Evolutionary conservation across 2,888 invertebrate genomes (phyloP).

Genomic region (Digitonthophagus gazella): DNA sequence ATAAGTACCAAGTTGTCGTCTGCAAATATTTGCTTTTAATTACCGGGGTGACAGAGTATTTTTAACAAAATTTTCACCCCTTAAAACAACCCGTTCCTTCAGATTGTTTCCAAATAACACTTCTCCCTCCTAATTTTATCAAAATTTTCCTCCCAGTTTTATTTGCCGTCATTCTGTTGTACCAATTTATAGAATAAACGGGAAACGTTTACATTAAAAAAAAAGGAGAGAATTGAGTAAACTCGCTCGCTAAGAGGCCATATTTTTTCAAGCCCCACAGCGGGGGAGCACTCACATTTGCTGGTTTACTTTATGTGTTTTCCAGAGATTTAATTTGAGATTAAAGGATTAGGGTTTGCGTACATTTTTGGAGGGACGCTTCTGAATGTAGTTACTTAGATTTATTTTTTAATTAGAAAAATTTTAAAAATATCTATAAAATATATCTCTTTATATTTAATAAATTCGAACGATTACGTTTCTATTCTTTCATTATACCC

Average conservation of each 20-base stretch:
- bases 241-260: not conserved
- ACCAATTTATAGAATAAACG: not conserved
- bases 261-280: not conserved
- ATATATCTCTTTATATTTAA: too few relatives aligned
- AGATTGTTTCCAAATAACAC: too few relatives aligned
- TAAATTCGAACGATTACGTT: too few relatives aligned
- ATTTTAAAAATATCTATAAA: too few relatives aligned
- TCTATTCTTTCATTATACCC: too few relatives aligned
- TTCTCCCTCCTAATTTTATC: not conserved
- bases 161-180: too few relatives aligned
- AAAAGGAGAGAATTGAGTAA: not conserved
- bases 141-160: not conserved
- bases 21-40: not conserved
- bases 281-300: not conserved
- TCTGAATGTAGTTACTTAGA: not conserved
- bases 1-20: too few relatives aligned
- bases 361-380: not conserved
- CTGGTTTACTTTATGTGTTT: slow-evolving; percentile 10
- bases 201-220: not conserved
- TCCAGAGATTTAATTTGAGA: slow-evolving; percentile 16
- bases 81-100: too few relatives aligned
- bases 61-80: not conserved
- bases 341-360: slow-evolving; percentile 1
- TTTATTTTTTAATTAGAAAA: not conserved
- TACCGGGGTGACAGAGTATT: not conserved